Evolutionary conservation across 2,888 invertebrate genomes (phyloP).

Genomic region (Dicranocentrus wangi): DNA sequence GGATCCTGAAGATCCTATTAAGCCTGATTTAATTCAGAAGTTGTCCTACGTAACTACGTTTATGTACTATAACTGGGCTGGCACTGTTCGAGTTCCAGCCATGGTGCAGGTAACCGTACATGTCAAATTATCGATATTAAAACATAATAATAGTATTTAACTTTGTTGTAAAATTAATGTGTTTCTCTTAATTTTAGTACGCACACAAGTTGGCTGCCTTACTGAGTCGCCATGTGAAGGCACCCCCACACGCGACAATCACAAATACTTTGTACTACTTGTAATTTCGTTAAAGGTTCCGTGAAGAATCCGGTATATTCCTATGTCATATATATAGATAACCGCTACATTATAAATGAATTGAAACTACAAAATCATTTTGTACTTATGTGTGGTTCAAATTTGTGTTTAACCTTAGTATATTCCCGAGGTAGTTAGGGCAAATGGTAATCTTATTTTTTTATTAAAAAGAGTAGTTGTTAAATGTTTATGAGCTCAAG

Average conservation of each 20-base stretch:
- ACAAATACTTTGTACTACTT: slow-evolving; percentile 56
- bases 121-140: neutral
- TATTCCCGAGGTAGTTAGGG: no score
- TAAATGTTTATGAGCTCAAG: no score
- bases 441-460: no score
- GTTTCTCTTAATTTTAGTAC: slow-evolving; percentile 78
- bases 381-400: no score
- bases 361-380: no score
- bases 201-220: slow-evolving; percentile 93
- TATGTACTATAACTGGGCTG: slow-evolving; percentile 95
- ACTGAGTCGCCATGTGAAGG: slow-evolving; percentile 84
- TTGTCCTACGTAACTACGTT: slow-evolving; percentile 92
- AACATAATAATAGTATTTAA: no score
- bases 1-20: slow-evolving; percentile 80
- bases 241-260: neutral
- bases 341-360: no score
- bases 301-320: no score
- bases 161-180: no score
- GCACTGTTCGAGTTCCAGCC: slow-evolving; percentile 93
- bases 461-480: no score
- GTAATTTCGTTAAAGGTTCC: slow-evolving; percentile 31
- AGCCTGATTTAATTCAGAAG: slow-evolving; percentile 87
- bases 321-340: no score
- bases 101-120: slow-evolving; percentile 80
- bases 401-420: no score